Conservation (phyloP, 2,888 invertebrate genomes). For the Scelioninae gen. 2 region DNA sequence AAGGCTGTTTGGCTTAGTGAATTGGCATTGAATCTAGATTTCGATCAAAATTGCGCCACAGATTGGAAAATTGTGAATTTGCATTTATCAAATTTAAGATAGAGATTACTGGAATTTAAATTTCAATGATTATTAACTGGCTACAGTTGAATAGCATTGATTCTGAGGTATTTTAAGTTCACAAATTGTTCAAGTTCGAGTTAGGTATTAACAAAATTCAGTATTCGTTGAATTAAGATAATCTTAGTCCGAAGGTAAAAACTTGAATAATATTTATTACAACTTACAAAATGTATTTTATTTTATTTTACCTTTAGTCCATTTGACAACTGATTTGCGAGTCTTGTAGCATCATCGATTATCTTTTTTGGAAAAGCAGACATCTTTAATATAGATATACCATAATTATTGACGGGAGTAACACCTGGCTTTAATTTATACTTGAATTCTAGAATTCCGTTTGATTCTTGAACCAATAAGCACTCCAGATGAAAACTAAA, state of each 20-base stretch:
- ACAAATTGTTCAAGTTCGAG: too few species aligned
- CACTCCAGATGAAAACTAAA: slow-evolving; percentile 75
- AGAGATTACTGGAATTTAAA: too few species aligned
- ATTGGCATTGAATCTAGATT: slow-evolving; percentile 1
- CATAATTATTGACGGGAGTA: slow-evolving; percentile 80
- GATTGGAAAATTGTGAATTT: too few species aligned
- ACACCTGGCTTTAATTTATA: slow-evolving; percentile 80
- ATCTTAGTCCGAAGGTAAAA: too few species aligned
- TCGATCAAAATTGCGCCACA: slow-evolving; percentile 3
- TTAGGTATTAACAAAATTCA: too few species aligned
- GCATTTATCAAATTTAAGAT: too few species aligned
- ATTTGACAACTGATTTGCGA: slow-evolving; percentile 74
- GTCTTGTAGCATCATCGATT: slow-evolving; percentile 77
- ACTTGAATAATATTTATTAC: slow-evolving; percentile 5
- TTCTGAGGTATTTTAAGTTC: too few species aligned
- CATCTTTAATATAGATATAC: slow-evolving; percentile 80
- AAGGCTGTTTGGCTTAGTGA: slow-evolving; percentile 10
- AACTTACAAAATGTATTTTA: not conserved
- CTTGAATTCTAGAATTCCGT: slow-evolving; percentile 78
- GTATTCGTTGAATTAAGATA: too few species aligned
- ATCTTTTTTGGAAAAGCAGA: slow-evolving; percentile 79
- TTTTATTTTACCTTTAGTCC: slow-evolving; percentile 73
- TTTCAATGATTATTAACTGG: too few species aligned
- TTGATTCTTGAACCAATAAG: slow-evolving; percentile 71
- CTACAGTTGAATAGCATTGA: too few species aligned